Conservation (phyloP, 2,113 vertebrate species). For the Crotalus viridis region DNA sequence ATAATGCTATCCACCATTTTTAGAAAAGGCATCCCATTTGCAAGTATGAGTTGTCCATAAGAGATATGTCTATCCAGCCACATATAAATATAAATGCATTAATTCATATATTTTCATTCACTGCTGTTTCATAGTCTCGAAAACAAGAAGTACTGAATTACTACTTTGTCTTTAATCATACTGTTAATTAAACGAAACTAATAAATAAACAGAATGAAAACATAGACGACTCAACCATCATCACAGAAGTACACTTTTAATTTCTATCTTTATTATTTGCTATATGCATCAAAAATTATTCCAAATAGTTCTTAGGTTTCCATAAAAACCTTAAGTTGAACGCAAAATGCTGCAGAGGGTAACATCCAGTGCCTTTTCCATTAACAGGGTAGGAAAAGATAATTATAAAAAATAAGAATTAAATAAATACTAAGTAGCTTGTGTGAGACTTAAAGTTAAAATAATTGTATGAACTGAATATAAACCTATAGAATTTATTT, state of each 20-base stretch:
- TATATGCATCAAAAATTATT: not conserved
- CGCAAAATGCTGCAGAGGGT: not conserved
- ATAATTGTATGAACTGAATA: not conserved
- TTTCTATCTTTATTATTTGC: not conserved
- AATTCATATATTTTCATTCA: not conserved
- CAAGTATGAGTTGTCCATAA: not conserved
- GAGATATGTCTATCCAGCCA: not conserved
- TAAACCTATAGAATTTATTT: not conserved
- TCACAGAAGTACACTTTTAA: not conserved
- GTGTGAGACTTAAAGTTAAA: not conserved
- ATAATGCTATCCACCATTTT: not conserved
- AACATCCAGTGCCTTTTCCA: not conserved
- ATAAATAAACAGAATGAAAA: not conserved
- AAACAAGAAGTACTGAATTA: not conserved
- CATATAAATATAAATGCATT: not conserved
- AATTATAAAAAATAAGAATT: not conserved
- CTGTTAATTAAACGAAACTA: not conserved
- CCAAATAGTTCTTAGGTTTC: not conserved
- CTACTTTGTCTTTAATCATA: not conserved
- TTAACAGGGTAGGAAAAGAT: not conserved
- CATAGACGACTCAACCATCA: not conserved
- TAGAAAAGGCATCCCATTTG: not conserved
- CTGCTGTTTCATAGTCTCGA: not conserved
- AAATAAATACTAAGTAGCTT: not conserved
- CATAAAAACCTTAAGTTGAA: not conserved